Base-by-base conservation (phyloP, 2,113 vertebrate species). In the Ploceus nigricollis region DNA sequence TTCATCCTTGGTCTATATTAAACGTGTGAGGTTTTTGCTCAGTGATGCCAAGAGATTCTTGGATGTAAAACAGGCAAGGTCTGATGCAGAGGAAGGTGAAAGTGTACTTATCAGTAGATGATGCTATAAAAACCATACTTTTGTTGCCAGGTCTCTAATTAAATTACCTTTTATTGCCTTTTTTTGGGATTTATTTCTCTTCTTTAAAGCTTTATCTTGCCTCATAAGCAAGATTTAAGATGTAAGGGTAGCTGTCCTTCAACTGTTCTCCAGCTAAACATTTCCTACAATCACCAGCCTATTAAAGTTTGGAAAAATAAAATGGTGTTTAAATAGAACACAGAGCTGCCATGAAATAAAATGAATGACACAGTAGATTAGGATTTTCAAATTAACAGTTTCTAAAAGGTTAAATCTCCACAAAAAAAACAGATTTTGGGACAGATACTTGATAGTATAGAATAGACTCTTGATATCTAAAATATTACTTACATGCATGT, bases 91-190 rank as follows among this genome's bases (percentile, higher is more conserved):
- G 79, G 93, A 94, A 93, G 91, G 91, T 96, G 87, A 97, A 90
- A 94, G 56, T 69, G 60, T 90, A 81, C 77, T 96, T 95, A 90
- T 80, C 85, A 93, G 58, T 68, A 92, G 56, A 82, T 75, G 81
- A 81, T 78, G 86, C 73, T 84, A 93, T 96, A 96, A 96, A 97
- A 96, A 18, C 11, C 82, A 90, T 61, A 95, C 37, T 81, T 94
- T 91, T 82, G 63, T 93, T 96, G 94, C 93, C 94, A 97, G 86
- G 66, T 63, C 44, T 92, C 88, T 97, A 96, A 97, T 97, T 97
- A 96, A 95, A 96, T 95, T 93, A 92, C 66, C 25, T 86, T 95
- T 96, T 95, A 96, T 87, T 94, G 48, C 80, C 35, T 20, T 89
- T 90, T 79, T 77, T 56, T 40, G 9, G 20, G 33, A 92, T 95